Base-by-base conservation (phyloP, 2,113 vertebrate genomes). In the Cavia porcellus region DNA sequence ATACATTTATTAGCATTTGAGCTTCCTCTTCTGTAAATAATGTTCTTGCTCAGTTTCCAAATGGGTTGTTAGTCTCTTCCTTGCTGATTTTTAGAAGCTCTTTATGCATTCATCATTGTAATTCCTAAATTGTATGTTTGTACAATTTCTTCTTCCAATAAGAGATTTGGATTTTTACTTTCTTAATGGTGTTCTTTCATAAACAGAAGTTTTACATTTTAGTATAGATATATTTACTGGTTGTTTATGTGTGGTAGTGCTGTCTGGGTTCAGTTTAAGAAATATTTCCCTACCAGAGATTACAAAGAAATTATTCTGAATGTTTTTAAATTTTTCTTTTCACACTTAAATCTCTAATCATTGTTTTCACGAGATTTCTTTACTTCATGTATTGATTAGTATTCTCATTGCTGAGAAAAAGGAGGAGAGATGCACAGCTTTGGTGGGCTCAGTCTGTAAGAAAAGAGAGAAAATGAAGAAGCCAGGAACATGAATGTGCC, bases 291-390 rank as follows among this genome's bases (percentile, higher is more conserved):
- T 91, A 32, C 17, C 32, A 70, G 32, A 75, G 32, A 32, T 91
- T 68, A 57, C 50, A 89, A 87, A 95, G 55, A 47, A 85, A 55
- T 35, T 88, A 10, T 75, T 24, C 28, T 80, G 35, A 90, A 45
- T 80, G 45, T 74, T 72, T 81, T 72, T 72, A 92, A 62, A 80
- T 84, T 80, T 94, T 90, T 12, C 47, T 87, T 90, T 66, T 66
- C 80, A 75, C 25, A 45, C 32, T 83, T 72, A 79, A 72, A 15
- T 24, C 20, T 96, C 45, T 96, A 62, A 90, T 74, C 30, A 87
- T 22, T 83, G 15, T n/a, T 74, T 92, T 90, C 32, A 0, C 80
- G 62, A 89, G 47, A 81, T 96, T 85, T 91, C n/a, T 50, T 94
- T 50, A 80, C 50, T 50, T 55, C 25, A 30, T 50, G 45, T 50